Conservation (phyloP, 2,113 vertebrate genomes). For the Rhinopomastus cyanomelas region DNA sequence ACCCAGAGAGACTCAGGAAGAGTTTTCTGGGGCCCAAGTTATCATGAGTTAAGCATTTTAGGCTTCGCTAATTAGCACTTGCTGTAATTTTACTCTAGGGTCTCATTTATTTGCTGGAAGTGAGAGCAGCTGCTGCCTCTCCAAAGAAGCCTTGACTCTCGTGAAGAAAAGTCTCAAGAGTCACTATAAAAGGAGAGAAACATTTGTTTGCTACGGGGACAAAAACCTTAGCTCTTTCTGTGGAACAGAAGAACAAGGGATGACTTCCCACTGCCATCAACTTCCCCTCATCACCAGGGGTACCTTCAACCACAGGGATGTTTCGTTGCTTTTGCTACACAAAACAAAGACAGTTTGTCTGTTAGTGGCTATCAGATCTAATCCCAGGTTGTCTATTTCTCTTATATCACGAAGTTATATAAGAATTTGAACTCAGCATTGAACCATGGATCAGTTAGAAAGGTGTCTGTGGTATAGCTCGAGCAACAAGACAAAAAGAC, state of each 20-base stretch:
- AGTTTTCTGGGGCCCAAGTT: not conserved
- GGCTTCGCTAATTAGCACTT: slow-evolving; percentile 9
- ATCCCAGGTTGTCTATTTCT: not conserved
- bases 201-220: not conserved
- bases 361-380: not conserved
- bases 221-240: not conserved
- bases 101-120: not conserved
- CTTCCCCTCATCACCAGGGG: not conserved
- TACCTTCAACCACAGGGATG: not conserved
- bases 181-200: not conserved
- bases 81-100: slow-evolving; percentile 10
- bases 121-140: slow-evolving; percentile 4
- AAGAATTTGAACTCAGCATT: not conserved
- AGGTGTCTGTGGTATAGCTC: not conserved
- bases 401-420: not conserved
- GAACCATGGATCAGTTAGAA: not conserved
- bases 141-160: not conserved
- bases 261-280: not conserved
- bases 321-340: not conserved
- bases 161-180: not conserved
- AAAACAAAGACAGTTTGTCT: not conserved
- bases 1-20: not conserved
- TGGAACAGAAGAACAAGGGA: not conserved
- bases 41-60: slow-evolving; percentile 9
- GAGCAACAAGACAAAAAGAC: not conserved